These are phyloP conservation scores for Drosophila kohkoa DNA, from an alignment of 1,140 invertebrate genomes.

Conservation along the genomic window DNA sequence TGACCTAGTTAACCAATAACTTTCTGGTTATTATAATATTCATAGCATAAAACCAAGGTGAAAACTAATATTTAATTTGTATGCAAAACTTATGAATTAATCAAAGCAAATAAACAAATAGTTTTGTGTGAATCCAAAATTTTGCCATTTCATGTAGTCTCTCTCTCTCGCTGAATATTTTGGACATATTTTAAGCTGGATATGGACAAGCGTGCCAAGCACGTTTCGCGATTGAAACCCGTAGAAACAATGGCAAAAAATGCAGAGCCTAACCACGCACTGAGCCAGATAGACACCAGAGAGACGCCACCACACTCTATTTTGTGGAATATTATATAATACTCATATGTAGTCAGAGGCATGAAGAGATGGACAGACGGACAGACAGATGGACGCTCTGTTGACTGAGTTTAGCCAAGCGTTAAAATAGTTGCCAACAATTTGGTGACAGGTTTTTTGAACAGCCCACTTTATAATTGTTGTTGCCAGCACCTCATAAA, in stretches of 20 bases:
- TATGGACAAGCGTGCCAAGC: constrained; percentile 71
- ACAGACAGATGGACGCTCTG: constrained; percentile 14
- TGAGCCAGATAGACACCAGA: constrained; percentile 43
- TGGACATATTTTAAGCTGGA: background rate
- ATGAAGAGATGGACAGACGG: background rate
- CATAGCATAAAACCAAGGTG: constrained; percentile 43
- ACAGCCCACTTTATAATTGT: constrained; percentile 1
- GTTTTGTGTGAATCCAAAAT: constrained; percentile 47
- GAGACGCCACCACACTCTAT: constrained; percentile 51
- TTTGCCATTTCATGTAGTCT: constrained; percentile 21
- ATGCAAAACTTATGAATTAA: constrained; percentile 40
- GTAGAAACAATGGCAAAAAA: constrained; percentile 39
- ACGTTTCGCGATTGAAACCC: constrained; percentile 57
- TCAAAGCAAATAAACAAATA: constrained; percentile 44
- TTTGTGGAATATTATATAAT: constrained; percentile 58
- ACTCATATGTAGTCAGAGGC: background rate
- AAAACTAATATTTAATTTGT: constrained; percentile 18
- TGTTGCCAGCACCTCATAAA: constrained; percentile 11
- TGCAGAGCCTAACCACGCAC: constrained; percentile 26
- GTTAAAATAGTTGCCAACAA: constrained; percentile 63
- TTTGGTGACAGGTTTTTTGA: constrained; percentile 40
- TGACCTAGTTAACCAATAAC: constrained; percentile 9
- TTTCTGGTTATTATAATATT: constrained; percentile 4
- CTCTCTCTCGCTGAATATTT: background rate
- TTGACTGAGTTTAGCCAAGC: constrained; percentile 55